Base-by-base conservation (phyloP, 2,113 vertebrate genomes). In the Seriola rivoliana region DNA sequence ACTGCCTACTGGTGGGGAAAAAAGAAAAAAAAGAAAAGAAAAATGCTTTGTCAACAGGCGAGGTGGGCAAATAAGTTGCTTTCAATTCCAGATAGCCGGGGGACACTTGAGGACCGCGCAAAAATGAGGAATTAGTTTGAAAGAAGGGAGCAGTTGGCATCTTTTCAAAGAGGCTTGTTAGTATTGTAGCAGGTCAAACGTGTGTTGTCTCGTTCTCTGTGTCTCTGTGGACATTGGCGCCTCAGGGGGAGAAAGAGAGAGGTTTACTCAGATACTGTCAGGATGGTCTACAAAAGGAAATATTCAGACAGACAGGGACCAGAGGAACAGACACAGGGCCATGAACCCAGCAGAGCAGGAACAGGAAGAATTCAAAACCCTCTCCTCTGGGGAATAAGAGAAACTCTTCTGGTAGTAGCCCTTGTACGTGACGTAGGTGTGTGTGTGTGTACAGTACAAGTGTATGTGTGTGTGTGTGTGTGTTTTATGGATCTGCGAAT, bases 41-140 rank as follows among this genome's bases (percentile, higher is more conserved):
- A 84, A 81, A 71, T 9, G 48, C 78, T 85, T 90, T 89, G 82
- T 85, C 84, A 89, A 91, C 66, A 86, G 74, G 58, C 77, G 59
- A 79, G 75, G 69, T 74, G 88, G 74, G 65, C 77, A 87, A 85
- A 92, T 69, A 78, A 70, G 72, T 55, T 6, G 78, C 71, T 75
- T 88, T 90, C 72, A 74, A 64, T 88, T 71, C 71, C 72, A 79
- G 36, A 79, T 52, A 34, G 78, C 91, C 3, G 1, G 76, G 65
- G 59, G 81, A 85, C 77, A 81, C 54, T 71, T 66, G 75, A 75
- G 36, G 46, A 84, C 40, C n/a, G 2, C 17, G 40, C 65, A 80
- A 68, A 79, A 70, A 86, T 59, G 23, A 80, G 34, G 72, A 74
- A 81, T 83, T 57, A 75, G 78, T 89, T 84, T 83, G 36, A 79